Base-by-base conservation (phyloP, 2,113 vertebrate species). In the Eolophus roseicapilla region DNA sequence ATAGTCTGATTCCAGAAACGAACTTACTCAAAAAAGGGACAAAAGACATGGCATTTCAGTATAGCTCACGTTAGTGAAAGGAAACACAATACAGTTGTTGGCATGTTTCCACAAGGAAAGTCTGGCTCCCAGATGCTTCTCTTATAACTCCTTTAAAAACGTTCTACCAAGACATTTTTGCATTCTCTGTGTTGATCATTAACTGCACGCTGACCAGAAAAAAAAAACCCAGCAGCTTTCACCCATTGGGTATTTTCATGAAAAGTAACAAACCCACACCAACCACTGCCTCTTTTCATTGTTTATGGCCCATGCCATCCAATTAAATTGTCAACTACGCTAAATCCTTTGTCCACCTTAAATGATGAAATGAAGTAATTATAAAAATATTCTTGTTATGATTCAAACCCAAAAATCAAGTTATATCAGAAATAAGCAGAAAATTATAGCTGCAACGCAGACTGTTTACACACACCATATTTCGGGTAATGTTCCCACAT, bases 61-160 rank as follows among this genome's bases (percentile, higher is more conserved):
- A 93, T 76, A 95, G 87, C 75, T 97, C 76, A 73, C 74, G 93
- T 89, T 37, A 95, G 88, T 52, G 82, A 88, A 95, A 97, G 82
- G 96, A 98, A 98, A 97, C 91, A 96, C 77, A 98, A 98, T 96
- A 95, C 88, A 95, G 75, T 89, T 81, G 87, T 97, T 98, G 97
- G 97, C 97, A 87, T 55, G 24, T 77, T 92, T 97, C 96, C 97
- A 98, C 92, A 96, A 97, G 97, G 96, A 93, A 97, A 96, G 97
- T 98, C 97, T 98, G 97, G 96, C 86, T 98, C 93, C 97, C 98
- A 98, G 97, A 98, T 98, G 98, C 97, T 97, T 97, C 95, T 96
- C 95, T 84, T 80, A 43, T 91, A 96, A 96, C 43, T 88, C 92
- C 93, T 94, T 97, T 91, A 83, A 96, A 95, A 95, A 91, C 33